These are phyloP conservation scores for Python bivittatus DNA, from an alignment of 2,113 vertebrate genomes.

Conservation along the genomic window DNA sequence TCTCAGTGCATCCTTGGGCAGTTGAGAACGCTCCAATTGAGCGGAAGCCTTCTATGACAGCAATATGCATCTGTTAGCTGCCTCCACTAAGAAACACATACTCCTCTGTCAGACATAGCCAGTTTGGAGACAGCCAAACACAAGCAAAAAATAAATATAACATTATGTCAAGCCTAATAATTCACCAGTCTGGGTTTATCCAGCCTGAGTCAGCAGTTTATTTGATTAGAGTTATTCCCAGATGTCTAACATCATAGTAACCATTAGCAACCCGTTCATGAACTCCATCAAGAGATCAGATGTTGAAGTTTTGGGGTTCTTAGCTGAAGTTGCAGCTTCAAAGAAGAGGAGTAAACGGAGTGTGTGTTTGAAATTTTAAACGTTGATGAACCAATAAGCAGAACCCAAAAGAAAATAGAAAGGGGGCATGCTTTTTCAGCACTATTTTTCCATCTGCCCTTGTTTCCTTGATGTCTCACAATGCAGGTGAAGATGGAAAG, in stretches of 20 bases:
- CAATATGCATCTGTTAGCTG: neutral
- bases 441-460: neutral
- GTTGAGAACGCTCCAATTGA: neutral
- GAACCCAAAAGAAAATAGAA: neutral
- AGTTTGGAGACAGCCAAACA: constrained; percentile 45
- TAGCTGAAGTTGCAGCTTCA: constrained; percentile 34
- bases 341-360: neutral
- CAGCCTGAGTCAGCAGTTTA: constrained; percentile 57
- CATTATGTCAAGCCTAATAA: constrained; percentile 54
- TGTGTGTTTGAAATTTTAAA: neutral
- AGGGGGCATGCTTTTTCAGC: neutral
- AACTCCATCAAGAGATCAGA: constrained; percentile 33
- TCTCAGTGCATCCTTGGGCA: neutral
- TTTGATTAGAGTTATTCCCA: constrained; percentile 66
- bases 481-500: constrained; percentile 2
- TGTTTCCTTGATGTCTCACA: neutral
- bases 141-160: constrained; percentile 49
- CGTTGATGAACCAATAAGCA: constrained; percentile 27
- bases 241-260: constrained; percentile 23
- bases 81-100: constrained; percentile 24
- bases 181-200: constrained; percentile 46
- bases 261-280: constrained; percentile 54
- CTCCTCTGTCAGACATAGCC: constrained; percentile 16
- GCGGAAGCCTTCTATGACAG: constrained; percentile 29
- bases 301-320: neutral